Conservation (phyloP, 2,888 invertebrate species). For the Dynastes grantii region DNA sequence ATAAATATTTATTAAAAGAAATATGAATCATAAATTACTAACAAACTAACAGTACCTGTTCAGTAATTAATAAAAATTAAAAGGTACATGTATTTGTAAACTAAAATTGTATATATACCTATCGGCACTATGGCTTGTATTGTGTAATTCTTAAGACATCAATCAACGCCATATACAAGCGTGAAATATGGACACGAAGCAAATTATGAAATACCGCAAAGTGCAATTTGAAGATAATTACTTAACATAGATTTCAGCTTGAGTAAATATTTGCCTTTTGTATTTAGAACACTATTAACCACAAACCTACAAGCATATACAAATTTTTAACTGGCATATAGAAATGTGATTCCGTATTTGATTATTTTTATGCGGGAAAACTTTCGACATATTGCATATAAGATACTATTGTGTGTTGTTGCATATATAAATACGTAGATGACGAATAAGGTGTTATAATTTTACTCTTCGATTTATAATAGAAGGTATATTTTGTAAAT, state of each 20-base stretch:
- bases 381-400: too few relatives aligned
- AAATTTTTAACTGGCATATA: not conserved
- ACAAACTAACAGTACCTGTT: too few relatives aligned
- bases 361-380: not conserved
- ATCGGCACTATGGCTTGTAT: not conserved
- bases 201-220: slow-evolving; percentile 26
- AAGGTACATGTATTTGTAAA: too few relatives aligned
- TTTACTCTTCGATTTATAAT: too few relatives aligned
- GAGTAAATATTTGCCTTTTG: not conserved
- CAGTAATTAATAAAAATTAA: too few relatives aligned
- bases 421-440: too few relatives aligned
- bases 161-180: slow-evolving; percentile 1
- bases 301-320: not conserved
- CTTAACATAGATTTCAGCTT: slow-evolving; percentile 17
- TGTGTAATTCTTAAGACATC: slow-evolving; percentile 5
- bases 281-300: not conserved
- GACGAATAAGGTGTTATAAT: too few relatives aligned
- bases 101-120: not conserved
- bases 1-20: too few relatives aligned
- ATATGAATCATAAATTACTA: too few relatives aligned
- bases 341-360: slow-evolving; percentile 4
- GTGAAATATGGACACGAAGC: slow-evolving; percentile 25
- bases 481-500: too few relatives aligned
- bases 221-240: slow-evolving; percentile 16
- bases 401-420: too few relatives aligned